Conservation (phyloP, 2,888 invertebrate species). For the Diarsia rubi region DNA sequence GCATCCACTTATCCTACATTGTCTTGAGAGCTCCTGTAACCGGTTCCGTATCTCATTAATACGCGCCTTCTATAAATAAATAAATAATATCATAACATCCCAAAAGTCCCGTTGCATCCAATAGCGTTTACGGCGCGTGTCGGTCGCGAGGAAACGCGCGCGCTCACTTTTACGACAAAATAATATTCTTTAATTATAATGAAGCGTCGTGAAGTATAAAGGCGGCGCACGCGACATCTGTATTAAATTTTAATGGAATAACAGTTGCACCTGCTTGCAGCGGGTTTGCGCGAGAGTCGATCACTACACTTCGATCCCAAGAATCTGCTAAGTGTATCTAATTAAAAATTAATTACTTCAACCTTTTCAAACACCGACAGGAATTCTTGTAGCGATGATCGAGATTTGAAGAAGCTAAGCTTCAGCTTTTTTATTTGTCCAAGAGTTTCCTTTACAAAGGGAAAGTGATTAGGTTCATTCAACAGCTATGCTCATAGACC, state of each 20-base stretch:
- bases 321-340: conserved; percentile 82
- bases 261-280: conserved; percentile 85
- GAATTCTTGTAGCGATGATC: conserved; percentile 63
- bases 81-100: conserved; percentile 76
- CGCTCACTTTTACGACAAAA: conserved; percentile 87
- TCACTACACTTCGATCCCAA: conserved; percentile 76
- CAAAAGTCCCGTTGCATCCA: conserved; percentile 80
- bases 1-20: conserved; percentile 57
- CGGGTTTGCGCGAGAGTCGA: conserved; percentile 78
- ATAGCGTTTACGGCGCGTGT: conserved; percentile 81
- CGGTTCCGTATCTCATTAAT: conserved; percentile 54
- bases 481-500: neutral
- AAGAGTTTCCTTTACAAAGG: conserved; percentile 5
- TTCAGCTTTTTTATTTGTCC: conserved; percentile 22
- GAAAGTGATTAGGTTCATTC: neutral
- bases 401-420: conserved; percentile 55
- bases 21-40: conserved; percentile 55
- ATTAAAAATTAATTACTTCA: conserved; percentile 84
- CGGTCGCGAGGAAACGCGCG: conserved; percentile 75
- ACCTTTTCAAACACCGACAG: conserved; percentile 69
- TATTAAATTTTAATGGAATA: conserved; percentile 90
- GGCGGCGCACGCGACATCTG: conserved; percentile 89
- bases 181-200: conserved; percentile 90
- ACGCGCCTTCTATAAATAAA: conserved; percentile 58
- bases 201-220: conserved; percentile 86